These are phyloP conservation scores for Myiopsitta monachus DNA, from an alignment of 2,113 vertebrate genomes.

Conservation along the genomic window DNA sequence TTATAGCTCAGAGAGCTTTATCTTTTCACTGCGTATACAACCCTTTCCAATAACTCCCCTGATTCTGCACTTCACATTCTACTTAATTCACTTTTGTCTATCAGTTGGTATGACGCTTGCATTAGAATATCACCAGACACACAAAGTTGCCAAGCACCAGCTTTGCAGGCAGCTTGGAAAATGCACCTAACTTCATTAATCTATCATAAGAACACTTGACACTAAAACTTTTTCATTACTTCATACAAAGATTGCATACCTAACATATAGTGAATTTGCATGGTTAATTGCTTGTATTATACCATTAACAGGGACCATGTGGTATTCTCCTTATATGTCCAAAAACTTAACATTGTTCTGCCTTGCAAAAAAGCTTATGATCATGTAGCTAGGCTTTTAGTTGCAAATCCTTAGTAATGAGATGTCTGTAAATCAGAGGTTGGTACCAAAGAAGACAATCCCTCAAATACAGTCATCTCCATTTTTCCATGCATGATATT, in stretches of 20 bases:
- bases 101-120: background rate
- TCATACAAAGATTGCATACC: background rate
- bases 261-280: background rate
- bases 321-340: background rate
- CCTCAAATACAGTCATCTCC: fast-evolving
- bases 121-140: background rate
- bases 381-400: background rate
- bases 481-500: background rate
- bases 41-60: background rate
- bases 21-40: background rate
- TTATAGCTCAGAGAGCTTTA: background rate
- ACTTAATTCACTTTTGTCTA: background rate
- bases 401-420: background rate
- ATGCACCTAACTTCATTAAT: background rate
- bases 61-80: background rate
- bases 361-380: background rate
- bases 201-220: background rate
- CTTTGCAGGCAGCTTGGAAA: background rate
- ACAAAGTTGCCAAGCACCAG: background rate
- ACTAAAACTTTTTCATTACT: background rate
- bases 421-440: background rate
- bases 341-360: background rate
- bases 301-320: background rate
- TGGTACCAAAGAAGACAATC: background rate
- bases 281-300: background rate